Evolutionary conservation across 30 jellyfish, hydroid and myxozoan species (phyloP), one percentile per base, ranked within the genome.

Genomic region (Clytia hemisphaerica): DNA sequence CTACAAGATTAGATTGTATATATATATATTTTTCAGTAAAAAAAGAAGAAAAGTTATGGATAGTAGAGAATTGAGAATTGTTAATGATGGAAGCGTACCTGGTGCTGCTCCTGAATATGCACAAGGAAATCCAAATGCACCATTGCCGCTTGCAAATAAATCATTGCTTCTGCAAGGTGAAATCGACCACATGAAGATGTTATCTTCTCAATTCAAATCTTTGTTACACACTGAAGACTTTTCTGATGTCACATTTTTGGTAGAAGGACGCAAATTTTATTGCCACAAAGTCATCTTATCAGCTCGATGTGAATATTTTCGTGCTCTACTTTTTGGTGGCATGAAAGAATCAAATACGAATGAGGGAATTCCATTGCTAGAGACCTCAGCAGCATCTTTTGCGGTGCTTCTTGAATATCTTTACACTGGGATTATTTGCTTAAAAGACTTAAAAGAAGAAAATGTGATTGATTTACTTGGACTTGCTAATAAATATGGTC

Each of bases 281-380:
- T 92, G 93, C 3, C 97, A 88, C 36, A 25, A 93, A 7, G 34
- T 88, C 40, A 81, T 88, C 24, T 74, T 88, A 1, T 67, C 97
- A 0, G 91, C 97, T 14, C 70, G 93, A 53, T 88, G 97, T 61
- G 97, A 88, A 51, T 88, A 88, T 63, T 88, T 88, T 60, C 80
- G 97, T 19, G 97, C 97, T 6, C 54, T 88, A 49, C 65, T 88
- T 0, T 88, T 67, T 58, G 97, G 97, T 58, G 97, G 97, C 6
- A 67, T 88, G 93, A 66, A 73, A 49, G 97, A 88, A 53, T 62
- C 97, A 46, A 75, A 80, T 16, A 57, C 72, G 35, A 21, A 49
- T 6, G 90, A 70, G 5, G 89, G 80, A 63, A 80, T 88, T 30
- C 58, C 22, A 4, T 64, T 88, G 46, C 92, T 47, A 14, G 94